Evolutionary conservation across 1,140 invertebrate species (phyloP).

Genomic region (Lepidostoma basale): DNA sequence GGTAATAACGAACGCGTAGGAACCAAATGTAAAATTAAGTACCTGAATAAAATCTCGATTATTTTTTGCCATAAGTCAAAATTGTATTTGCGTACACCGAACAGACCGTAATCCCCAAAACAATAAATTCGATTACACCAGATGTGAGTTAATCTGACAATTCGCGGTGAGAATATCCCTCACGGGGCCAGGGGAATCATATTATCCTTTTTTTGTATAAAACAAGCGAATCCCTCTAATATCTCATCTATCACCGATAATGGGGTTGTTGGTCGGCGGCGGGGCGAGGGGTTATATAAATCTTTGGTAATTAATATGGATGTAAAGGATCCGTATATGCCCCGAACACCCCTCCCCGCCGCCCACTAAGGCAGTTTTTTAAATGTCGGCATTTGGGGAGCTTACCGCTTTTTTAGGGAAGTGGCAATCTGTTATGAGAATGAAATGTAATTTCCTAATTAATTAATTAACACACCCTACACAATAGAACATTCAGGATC

Average conservation of each 20-base stretch:
- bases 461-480: no score
- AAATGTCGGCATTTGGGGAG: slow-evolving; percentile 33
- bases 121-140: neutral
- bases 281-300: slow-evolving; percentile 38
- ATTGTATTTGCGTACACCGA: no score
- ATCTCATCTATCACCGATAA: slow-evolving; percentile 45
- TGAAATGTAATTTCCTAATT: neutral
- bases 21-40: no score
- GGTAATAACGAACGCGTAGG: no score
- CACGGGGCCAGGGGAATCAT: neutral
- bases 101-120: neutral
- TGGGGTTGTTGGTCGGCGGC: neutral
- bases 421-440: neutral
- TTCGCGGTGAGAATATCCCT: neutral
- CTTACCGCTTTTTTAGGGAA: slow-evolving; percentile 14
- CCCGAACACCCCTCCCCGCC: slow-evolving; percentile 16
- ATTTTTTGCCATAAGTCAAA: no score
- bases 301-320: slow-evolving; percentile 47
- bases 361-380: slow-evolving; percentile 25
- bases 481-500: no score
- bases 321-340: slow-evolving; percentile 43
- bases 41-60: no score
- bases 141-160: neutral
- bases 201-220: slow-evolving; percentile 31
- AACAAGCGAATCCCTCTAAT: slow-evolving; percentile 23